Percentiles rank a stretch among this genome's conserved stretches.
These are phyloP conservation scores for Chiridota heheva DNA, from an alignment of 35 echinoderm and acorn worm species.

Conservation along the genomic window DNA sequence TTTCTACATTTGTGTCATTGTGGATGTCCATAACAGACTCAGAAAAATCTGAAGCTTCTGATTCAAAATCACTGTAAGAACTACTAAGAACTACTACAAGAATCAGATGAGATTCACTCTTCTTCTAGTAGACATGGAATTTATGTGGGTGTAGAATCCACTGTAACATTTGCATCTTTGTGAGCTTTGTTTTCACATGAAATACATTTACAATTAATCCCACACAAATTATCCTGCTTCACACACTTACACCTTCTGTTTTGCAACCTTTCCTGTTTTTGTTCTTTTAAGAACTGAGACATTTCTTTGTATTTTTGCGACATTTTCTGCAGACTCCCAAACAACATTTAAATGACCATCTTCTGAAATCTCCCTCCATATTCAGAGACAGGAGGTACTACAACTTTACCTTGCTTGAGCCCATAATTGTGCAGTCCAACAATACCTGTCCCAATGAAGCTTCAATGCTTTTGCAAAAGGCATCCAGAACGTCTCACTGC, in stretches of 20 bases:
- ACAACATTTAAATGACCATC: not conserved
- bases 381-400: not conserved
- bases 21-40: no score
- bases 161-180: not conserved
- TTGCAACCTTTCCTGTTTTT: not conserved
- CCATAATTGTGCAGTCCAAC: conserved; percentile 17
- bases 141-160: no score
- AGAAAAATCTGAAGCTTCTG: no score
- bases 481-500: conserved; percentile 40
- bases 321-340: no score
- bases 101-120: no score
- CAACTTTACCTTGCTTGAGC: not conserved
- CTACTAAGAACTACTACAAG: no score
- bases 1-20: no score
- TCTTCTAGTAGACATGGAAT: no score
- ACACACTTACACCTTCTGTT: not conserved
- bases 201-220: not conserved
- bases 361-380: not conserved
- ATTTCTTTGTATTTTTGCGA: not conserved
- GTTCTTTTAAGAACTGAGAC: not conserved
- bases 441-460: conserved; percentile 9
- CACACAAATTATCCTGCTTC: not conserved
- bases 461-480: conserved; percentile 19
- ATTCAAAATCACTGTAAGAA: no score
- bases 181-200: not conserved